These are phyloP conservation scores for Muntiacus muntjak DNA, from an alignment of 2,113 vertebrate species.

Conservation along the genomic window DNA sequence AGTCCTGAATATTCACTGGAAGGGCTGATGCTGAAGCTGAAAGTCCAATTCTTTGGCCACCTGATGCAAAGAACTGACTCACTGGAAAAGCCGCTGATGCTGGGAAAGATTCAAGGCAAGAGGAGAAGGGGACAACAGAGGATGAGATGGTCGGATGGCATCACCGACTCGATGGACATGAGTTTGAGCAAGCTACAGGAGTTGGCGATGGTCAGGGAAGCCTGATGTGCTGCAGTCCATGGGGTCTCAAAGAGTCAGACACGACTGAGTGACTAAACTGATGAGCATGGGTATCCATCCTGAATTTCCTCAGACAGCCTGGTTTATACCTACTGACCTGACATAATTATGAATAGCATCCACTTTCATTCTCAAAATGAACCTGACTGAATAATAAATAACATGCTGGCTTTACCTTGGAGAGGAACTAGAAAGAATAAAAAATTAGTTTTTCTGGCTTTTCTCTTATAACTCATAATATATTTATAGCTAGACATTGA, in stretches of 20 bases:
- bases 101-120: neutral
- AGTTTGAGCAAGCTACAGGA: neutral
- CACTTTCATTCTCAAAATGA: neutral
- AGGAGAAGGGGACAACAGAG: neutral
- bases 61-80: neutral
- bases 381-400: neutral
- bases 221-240: neutral
- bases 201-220: neutral
- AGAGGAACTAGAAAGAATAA: neutral
- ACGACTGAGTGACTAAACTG: accelerated
- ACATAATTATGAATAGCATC: neutral
- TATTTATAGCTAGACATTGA: neutral
- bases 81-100: neutral
- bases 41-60: neutral
- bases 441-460: neutral
- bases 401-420: neutral
- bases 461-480: conserved; percentile 20
- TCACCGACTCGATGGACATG: neutral
- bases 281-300: neutral
- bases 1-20: neutral
- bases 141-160: neutral
- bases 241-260: neutral
- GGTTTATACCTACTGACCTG: neutral
- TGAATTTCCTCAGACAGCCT: neutral
- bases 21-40: neutral